Evolutionary conservation across 1,140 invertebrate genomes (phyloP), one percentile per base, ranked within the genome.

Genomic region (Drosophila grimshawi): DNA sequence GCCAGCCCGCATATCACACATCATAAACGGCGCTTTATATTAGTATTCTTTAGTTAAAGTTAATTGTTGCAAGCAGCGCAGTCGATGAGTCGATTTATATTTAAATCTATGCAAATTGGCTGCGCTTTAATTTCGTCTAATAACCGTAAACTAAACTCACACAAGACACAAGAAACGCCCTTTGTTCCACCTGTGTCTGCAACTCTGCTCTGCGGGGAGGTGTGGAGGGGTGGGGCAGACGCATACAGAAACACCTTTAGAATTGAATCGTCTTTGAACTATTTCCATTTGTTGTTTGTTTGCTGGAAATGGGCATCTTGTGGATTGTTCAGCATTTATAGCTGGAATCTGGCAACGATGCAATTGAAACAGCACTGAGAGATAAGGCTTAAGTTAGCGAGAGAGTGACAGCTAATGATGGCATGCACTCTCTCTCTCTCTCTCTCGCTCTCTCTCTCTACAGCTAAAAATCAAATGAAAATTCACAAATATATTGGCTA

Each of bases 1-100:
- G 27, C 41, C 63, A 62, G 76, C 83, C 83, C 83, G 83, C 83
- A 88, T 86, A 66, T 88, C 76, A 83, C 83, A 88, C 83, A 86
- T 86, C 80, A 73, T 86, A 86, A 86, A 81, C 70, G 59, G 53
- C 60, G 48, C 56, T 43, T 52, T 35, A 5, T 30, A n/a, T 35
- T 2, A 6, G 3, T 5, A 65, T 61, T 49, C 49, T 57, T 59
- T 43, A 75, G 55, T 67, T 73, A 29, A 46, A 56, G 43, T 52
- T 56, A 35, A 43, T 65, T n/a, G n/a, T 19, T 19, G 19, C 19
- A 19, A 19, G 19, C 19, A 19, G 19, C 19, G 37, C 39, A 35
- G n/a, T 11, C 11, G 27, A 6, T 5, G 4, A 59, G n/a, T 43
- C 4, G 2, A 43, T n/a, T 43, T 43, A n/a, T 74, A 64, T 78